Evolutionary conservation across 1,140 invertebrate species (phyloP).

Genomic region (Conus betulinus): DNA sequence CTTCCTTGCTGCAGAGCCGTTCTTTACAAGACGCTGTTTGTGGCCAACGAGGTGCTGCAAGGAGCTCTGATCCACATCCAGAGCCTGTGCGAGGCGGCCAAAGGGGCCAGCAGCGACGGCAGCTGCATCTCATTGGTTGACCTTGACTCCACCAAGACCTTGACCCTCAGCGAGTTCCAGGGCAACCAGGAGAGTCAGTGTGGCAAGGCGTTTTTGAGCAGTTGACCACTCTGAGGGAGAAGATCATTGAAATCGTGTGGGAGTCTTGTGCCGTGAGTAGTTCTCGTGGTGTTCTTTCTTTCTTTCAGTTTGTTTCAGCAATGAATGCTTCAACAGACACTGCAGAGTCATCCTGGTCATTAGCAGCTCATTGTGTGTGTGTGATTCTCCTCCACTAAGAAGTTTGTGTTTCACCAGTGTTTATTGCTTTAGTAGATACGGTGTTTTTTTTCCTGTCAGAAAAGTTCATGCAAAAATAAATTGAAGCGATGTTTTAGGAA

Average conservation of each 20-base stretch:
- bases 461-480: no score
- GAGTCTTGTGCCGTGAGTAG: constrained; percentile 73
- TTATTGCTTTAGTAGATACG: no score
- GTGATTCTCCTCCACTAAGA: no score
- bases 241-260: constrained; percentile 72
- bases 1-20: constrained; percentile 51
- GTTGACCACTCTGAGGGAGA: constrained; percentile 63
- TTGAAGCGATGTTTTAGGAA: no score
- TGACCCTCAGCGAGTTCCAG: constrained; percentile 70
- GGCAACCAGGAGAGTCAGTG: constrained; percentile 61
- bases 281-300: background rate
- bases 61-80: constrained; percentile 72
- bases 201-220: constrained; percentile 58
- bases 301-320: background rate
- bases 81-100: constrained; percentile 70
- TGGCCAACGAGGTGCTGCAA: constrained; percentile 74
- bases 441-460: no score
- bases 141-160: constrained; percentile 60
- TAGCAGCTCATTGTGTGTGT: no score
- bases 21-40: constrained; percentile 68
- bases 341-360: no score
- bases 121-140: constrained; percentile 65
- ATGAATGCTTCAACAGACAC: background rate
- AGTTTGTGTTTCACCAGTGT: no score
- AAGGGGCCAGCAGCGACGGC: constrained; percentile 61